Evolutionary conservation across 2,113 vertebrate species (phyloP).

Genomic region (Paradoxurus hermaphroditus): DNA sequence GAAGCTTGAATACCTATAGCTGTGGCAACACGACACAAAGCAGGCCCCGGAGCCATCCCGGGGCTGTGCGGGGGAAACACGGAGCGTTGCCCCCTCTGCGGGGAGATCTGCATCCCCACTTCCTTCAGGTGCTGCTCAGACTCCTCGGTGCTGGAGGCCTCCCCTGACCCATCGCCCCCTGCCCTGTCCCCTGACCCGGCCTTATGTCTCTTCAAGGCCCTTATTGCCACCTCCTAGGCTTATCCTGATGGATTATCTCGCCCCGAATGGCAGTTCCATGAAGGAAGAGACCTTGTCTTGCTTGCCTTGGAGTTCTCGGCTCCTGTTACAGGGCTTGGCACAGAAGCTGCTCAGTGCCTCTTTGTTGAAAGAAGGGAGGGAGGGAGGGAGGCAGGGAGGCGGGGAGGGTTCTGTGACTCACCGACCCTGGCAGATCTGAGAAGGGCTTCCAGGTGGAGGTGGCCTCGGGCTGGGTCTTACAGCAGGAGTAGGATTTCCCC

Average conservation of each 20-base stretch:
- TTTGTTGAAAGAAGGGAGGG: background rate
- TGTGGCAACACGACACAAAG: background rate
- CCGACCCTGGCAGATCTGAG: background rate
- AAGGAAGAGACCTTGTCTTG: background rate
- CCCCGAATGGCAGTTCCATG: background rate
- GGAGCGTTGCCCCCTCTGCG: accelerated
- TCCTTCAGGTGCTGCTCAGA: background rate
- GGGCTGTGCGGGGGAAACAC: accelerated
- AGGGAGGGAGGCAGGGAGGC: background rate
- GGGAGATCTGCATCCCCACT: background rate
- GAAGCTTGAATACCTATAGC: background rate
- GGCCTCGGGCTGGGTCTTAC: background rate
- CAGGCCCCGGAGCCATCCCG: too few relatives aligned
- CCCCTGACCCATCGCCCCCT: background rate
- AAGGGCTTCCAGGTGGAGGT: background rate
- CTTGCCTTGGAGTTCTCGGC: background rate
- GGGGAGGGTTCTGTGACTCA: background rate
- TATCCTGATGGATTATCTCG: accelerated
- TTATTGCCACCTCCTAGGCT: background rate
- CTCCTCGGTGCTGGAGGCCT: background rate
- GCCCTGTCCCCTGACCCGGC: background rate
- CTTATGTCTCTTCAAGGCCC: background rate
- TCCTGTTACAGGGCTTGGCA: background rate
- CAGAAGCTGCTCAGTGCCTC: background rate
- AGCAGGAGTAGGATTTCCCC: background rate